A percentile compares a stretch with the other conserved stretches of the same genome.
Conservation (phyloP, 2,888 invertebrate genomes). For the Smittia sp. region DNA sequence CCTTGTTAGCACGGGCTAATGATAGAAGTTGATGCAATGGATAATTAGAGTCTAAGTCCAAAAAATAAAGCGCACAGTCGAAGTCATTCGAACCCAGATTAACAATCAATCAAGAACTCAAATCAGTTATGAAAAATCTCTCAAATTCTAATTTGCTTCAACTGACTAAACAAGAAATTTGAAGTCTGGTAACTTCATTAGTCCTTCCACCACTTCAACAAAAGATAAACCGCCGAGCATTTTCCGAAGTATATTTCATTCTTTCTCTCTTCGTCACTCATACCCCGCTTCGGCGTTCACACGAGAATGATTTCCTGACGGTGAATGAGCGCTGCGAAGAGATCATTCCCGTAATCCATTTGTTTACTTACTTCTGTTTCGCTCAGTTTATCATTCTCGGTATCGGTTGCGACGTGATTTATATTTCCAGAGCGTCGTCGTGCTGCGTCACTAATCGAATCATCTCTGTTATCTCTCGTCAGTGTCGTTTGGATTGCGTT, state of each 20-base stretch:
- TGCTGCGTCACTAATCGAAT: conserved; percentile 17
- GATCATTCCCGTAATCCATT: conserved; percentile 11
- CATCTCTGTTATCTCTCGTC: background rate
- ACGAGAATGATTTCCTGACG: conserved; percentile 18
- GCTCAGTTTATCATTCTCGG: conserved; percentile 24
- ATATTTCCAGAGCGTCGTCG: conserved; percentile 25
- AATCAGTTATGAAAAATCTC: too few species aligned
- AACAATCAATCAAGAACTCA: too few species aligned
- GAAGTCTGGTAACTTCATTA: background rate
- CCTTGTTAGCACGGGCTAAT: too few species aligned
- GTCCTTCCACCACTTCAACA: too few species aligned
- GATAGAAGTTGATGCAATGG: too few species aligned
- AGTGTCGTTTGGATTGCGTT: background rate
- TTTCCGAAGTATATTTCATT: background rate
- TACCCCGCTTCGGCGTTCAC: background rate
- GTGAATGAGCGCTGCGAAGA: background rate
- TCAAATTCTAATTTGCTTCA: too few species aligned
- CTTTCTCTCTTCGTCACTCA: background rate
- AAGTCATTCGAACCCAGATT: too few species aligned
- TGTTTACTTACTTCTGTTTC: conserved; percentile 33
- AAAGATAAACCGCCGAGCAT: too few species aligned
- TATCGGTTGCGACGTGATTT: conserved; percentile 25
- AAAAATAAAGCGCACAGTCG: too few species aligned
- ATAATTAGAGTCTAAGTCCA: too few species aligned
- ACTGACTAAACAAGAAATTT: background rate